Evolutionary conservation across 1,140 invertebrate species (phyloP), one percentile per base, ranked within the genome.

Genomic region (Drosophila nasuta): DNA sequence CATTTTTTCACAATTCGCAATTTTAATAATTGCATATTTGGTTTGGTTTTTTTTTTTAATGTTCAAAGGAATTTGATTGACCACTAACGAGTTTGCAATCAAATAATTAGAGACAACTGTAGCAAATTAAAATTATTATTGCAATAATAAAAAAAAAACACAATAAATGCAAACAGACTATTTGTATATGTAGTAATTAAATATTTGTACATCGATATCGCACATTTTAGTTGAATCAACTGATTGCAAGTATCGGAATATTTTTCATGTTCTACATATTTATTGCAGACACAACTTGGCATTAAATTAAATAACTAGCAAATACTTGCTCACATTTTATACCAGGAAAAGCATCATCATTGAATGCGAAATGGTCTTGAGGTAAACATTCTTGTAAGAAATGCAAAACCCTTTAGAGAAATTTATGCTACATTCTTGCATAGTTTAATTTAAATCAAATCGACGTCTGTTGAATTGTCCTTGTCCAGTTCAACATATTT

Each of bases 391-490:
- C 41, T 43, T 43, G 41, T 43, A 3, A 43, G 11, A 43, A 43
- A 13, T 43, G 41, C 41, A 43, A 13, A 43, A 3, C 11, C 41
- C 7, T 43, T 43, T 43, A 25, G 41, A 41, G 38, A 41, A n/a
- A n/a, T 43, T 3, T 6, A 3, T 11, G 38, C 38, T 3, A 41
- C 41, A n/a, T 13, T 43, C 41, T n/a, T 43, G 41, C 35, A 49
- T 59, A 56, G 10, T 54, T 15, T 54, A 28, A 30, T 54, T 54
- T 13, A 54, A 54, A 33, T 54, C 30, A 54, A 54, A 25, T 49
- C 20, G 28, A 43, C 13, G n/a, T 43, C 41, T 43, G 41, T 43
- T 13, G 13, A 13, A 13, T 13, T 13, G 13, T 13, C 38, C 11
- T 41, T 11, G 25, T 25, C 8, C 13, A n/a, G 13, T 56, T 15